Conservation (phyloP, 2,888 invertebrate genomes). For the Dynastes hyllus region DNA sequence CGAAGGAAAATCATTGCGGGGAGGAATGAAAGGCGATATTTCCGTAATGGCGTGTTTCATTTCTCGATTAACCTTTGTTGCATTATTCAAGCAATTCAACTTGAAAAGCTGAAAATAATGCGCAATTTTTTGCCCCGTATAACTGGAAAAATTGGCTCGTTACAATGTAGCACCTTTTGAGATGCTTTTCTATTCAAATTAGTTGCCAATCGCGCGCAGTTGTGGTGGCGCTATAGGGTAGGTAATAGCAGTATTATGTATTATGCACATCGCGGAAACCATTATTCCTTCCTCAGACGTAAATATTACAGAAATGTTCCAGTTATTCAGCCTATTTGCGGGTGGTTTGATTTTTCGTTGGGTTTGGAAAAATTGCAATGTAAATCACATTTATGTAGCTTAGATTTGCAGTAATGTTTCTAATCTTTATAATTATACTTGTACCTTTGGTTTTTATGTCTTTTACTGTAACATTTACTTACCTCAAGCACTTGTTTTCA, state of each 20-base stretch:
- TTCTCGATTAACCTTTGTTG: conserved; percentile 18
- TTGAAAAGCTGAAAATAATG: conserved; percentile 4
- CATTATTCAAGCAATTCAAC: conserved; percentile 19
- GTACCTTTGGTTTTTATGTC: too few species aligned
- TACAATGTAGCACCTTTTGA: conserved; percentile 23
- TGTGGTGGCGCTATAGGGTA: background rate
- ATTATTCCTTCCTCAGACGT: conserved; percentile 2
- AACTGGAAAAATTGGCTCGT: conserved; percentile 26
- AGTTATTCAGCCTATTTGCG: conserved; percentile 1
- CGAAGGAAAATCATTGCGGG: background rate
- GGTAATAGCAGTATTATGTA: background rate
- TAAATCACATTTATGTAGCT: background rate
- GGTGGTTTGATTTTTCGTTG: background rate
- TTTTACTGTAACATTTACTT: too few species aligned
- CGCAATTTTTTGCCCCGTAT: conserved; percentile 3
- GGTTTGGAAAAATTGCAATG: background rate
- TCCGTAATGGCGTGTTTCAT: background rate
- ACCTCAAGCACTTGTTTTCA: too few species aligned
- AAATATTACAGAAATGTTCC: conserved; percentile 7
- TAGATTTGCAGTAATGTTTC: too few species aligned
- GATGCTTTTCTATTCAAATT: conserved; percentile 37
- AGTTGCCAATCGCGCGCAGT: background rate
- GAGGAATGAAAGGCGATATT: background rate
- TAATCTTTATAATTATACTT: too few species aligned
- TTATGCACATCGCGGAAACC: conserved; percentile 6